A percentile compares a stretch with the other conserved stretches of the same genome.
Evolutionary conservation across 2,888 invertebrate genomes (phyloP).

Genomic region (Parnassius apollo): DNA sequence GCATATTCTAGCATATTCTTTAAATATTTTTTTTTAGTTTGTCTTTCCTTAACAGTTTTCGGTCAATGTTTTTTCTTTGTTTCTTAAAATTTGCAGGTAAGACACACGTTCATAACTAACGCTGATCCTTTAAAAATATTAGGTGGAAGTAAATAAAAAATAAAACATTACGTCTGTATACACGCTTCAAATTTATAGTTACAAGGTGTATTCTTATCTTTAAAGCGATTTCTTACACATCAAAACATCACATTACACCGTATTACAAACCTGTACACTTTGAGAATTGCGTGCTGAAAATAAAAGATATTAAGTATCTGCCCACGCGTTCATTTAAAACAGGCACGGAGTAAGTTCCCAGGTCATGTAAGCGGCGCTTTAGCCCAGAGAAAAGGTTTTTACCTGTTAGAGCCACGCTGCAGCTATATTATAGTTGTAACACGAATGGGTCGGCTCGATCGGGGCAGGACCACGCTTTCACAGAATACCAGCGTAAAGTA

Average conservation of each 20-base stretch:
- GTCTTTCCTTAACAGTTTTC: slow-evolving; percentile 1
- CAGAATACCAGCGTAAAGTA: too few relatives aligned
- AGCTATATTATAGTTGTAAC: too few relatives aligned
- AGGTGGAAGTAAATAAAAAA: slow-evolving; percentile 1
- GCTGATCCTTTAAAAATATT: slow-evolving; percentile 13
- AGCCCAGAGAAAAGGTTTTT: slow-evolving; percentile 10
- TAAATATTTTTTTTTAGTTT: too few relatives aligned
- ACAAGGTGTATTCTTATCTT: slow-evolving; percentile 16
- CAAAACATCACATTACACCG: slow-evolving; percentile 47
- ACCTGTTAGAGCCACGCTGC: too few relatives aligned
- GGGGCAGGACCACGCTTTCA: too few relatives aligned
- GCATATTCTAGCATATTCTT: too few relatives aligned
- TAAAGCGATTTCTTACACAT: slow-evolving; percentile 33
- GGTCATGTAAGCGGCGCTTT: slow-evolving; percentile 36
- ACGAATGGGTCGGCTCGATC: too few relatives aligned
- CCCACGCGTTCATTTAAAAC: slow-evolving; percentile 58
- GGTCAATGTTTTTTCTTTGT: slow-evolving; percentile 13
- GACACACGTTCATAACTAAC: slow-evolving; percentile 9
- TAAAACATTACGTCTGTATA: slow-evolving; percentile 2
- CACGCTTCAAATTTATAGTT: slow-evolving; percentile 17
- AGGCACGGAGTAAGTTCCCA: slow-evolving; percentile 57
- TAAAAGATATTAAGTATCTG: slow-evolving; percentile 71
- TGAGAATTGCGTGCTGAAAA: slow-evolving; percentile 68
- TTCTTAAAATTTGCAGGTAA: slow-evolving; percentile 4
- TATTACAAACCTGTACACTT: slow-evolving; percentile 50